phyloP scores from a whole-genome alignment of 2,888 invertebrate genomes.

The Nyleta sp. region DNA sequence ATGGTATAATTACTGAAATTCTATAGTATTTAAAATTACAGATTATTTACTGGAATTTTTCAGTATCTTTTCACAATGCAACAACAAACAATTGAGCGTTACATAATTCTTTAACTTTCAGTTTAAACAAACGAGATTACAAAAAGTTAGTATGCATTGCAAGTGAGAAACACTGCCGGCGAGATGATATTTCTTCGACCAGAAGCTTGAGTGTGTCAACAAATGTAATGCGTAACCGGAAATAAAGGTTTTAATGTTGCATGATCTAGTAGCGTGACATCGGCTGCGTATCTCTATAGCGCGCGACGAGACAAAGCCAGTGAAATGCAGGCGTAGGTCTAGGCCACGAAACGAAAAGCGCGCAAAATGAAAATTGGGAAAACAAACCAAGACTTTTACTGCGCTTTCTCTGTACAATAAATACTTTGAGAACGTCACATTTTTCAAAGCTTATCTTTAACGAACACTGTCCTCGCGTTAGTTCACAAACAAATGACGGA shows the following conservation, averaged over 20 bases:
- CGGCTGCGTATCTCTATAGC: conserved; percentile 5
- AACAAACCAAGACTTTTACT: conserved; percentile 25
- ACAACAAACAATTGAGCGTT: too few relatives aligned
- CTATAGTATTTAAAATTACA: too few relatives aligned
- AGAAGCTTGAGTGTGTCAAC: too few relatives aligned
- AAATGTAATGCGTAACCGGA: not conserved
- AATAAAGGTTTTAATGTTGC: conserved; percentile 13
- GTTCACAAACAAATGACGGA: not conserved
- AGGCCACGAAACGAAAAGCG: conserved; percentile 31
- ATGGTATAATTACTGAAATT: too few relatives aligned
- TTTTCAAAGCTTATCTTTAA: conserved; percentile 30
- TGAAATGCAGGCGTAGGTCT: conserved; percentile 20
- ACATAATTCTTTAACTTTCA: too few relatives aligned
- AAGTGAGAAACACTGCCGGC: too few relatives aligned
- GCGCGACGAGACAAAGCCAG: conserved; percentile 6
- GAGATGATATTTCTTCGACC: too few relatives aligned
- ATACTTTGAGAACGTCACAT: conserved; percentile 20
- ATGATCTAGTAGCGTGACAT: not conserved
- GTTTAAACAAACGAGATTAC: too few relatives aligned
- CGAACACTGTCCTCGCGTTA: not conserved
- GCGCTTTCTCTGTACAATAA: conserved; percentile 24
- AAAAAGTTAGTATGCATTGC: too few relatives aligned
- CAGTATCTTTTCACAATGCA: too few relatives aligned
- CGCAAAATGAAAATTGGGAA: conserved; percentile 24
- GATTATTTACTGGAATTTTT: too few relatives aligned